Evolutionary conservation across 2,888 invertebrate species (phyloP).

Genomic region (Seira sanloemensis): DNA sequence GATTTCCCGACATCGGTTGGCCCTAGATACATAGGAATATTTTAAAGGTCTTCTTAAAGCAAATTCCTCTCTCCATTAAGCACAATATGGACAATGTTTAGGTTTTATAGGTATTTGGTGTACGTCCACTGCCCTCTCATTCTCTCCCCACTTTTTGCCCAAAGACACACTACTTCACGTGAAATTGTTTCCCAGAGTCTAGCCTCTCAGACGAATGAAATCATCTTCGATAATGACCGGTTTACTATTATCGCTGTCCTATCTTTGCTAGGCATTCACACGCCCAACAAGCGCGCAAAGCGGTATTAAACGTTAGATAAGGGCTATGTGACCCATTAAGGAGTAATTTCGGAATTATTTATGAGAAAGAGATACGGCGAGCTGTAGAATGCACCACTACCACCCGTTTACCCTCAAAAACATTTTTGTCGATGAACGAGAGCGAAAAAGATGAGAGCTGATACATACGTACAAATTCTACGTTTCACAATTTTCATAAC

Average conservation of each 20-base stretch:
- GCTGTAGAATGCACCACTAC: not conserved
- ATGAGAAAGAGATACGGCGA: slow-evolving; percentile 46
- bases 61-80: too few relatives aligned
- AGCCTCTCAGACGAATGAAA: not conserved
- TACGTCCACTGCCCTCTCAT: too few relatives aligned
- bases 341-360: slow-evolving; percentile 57
- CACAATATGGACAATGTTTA: too few relatives aligned
- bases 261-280: not conserved
- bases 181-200: not conserved
- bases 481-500: too few relatives aligned
- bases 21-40: too few relatives aligned
- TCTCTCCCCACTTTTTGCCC: too few relatives aligned
- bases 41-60: too few relatives aligned
- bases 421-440: not conserved
- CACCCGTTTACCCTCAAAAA: too few relatives aligned
- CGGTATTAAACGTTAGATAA: slow-evolving; percentile 17
- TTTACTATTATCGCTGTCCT: not conserved
- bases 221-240: not conserved
- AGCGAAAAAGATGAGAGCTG: not conserved
- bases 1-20: too few relatives aligned
- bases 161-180: too few relatives aligned
- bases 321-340: slow-evolving; percentile 37
- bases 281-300: slow-evolving; percentile 1
- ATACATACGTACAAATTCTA: not conserved
- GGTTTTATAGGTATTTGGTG: too few relatives aligned